Base-by-base conservation (phyloP, 2,113 vertebrate genomes). In the Myotis yumanensis region DNA sequence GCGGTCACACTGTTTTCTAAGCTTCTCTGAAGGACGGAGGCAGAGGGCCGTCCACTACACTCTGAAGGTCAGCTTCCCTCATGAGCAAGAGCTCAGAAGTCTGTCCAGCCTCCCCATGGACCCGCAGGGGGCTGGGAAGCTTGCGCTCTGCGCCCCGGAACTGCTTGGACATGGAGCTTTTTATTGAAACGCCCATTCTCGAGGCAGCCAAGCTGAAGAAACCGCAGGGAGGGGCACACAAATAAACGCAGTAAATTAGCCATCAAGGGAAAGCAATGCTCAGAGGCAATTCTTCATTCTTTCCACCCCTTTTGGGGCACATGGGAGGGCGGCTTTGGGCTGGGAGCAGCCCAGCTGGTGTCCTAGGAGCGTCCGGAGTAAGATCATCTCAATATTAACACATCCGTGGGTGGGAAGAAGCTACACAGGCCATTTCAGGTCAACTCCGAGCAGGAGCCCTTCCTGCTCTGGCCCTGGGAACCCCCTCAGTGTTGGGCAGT, bases 241-340 rank as follows among this genome's bases (percentile, higher is more conserved):
- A 96, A 52, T n/a, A 95, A 93, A 94, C 30, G 0, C 88, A 73
- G 35, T 35, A 69, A 57, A 85, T 93, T n/a, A 77, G 46, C 93
- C 94, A 30, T 30, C 23, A 57, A 86, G 83, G 72, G 25, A 84
- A 81, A 32, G 28, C n/a, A 43, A 0, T 54, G 16, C 43, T 85
- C 35, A 22, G 80, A 71, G 69, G 32, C 0, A 4, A 20, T 2
- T 71, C 48, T 90, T 85, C 81, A 48, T 37, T 88, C 48, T 95
- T 96, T 79, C 85, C 35, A 75, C 11, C 64, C 52, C 57, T 66
- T 72, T 11, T 0, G 18, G 25, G 46, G 52, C 89, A 66, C 40
- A 22, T 3, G 28, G 43, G 71, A 92, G 43, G 75, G 46, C 66
- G 46, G 30, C 40, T 79, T 25, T 40, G 79, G 40, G 54, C 43